Conservation (phyloP, 2,797 vertebrate species). For the Leptoclinus maculatus region DNA sequence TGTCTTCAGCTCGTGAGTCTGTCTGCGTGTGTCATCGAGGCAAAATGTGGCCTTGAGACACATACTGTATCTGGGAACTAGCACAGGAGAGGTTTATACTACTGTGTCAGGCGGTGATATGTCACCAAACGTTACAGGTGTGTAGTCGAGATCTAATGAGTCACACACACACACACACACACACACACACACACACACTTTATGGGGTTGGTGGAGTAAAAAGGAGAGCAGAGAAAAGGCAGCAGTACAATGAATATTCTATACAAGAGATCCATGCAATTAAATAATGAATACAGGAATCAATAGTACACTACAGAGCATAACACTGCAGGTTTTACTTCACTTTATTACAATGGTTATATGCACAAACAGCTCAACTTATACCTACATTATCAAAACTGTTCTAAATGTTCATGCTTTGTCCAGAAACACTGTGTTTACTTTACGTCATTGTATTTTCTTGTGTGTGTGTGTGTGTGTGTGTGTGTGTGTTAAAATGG, state of each 20-base stretch:
- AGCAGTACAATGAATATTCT: background rate
- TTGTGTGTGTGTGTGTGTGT: background rate
- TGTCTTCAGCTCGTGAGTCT: background rate
- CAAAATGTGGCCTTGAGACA: background rate
- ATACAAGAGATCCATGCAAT: background rate
- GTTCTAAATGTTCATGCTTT: background rate
- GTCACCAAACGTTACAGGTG: background rate
- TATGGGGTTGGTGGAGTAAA: no score
- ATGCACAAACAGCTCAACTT: background rate
- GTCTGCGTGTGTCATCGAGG: background rate
- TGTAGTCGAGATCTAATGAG: no score
- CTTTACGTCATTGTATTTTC: background rate
- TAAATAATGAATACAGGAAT: background rate
- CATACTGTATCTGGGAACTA: background rate
- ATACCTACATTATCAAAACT: background rate
- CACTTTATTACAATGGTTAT: background rate
- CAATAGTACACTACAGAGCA: background rate
- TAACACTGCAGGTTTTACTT: background rate
- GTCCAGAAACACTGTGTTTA: background rate
- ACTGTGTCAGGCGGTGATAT: background rate
- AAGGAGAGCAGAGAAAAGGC: no score
- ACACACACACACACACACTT: background rate
- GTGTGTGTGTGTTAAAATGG: background rate
- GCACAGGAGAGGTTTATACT: background rate
- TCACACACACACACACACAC: background rate